Percentiles rank a stretch among this genome's conserved stretches.
Conservation (phyloP, 2,797 vertebrate genomes). For the Austrolebias charrua region DNA sequence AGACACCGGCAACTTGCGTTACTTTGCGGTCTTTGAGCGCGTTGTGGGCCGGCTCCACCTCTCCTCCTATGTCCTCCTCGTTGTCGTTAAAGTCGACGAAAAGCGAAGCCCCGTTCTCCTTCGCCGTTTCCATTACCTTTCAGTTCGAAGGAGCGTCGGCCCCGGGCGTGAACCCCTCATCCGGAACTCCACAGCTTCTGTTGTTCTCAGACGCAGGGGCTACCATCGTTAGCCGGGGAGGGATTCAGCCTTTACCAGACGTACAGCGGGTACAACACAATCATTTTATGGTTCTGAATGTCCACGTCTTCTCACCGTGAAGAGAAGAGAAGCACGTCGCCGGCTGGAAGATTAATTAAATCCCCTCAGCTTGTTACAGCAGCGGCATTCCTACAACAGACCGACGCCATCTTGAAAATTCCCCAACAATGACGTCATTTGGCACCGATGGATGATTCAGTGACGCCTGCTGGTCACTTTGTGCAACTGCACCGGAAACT, state of each 20-base stretch:
- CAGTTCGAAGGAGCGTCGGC: constrained; percentile 46
- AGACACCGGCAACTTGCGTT: constrained; percentile 43
- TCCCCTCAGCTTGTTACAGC: constrained; percentile 33
- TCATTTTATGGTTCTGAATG: neutral
- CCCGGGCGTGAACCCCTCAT: constrained; percentile 29
- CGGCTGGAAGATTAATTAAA: constrained; percentile 38
- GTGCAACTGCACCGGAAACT: constrained; percentile 44
- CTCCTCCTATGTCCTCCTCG: constrained; percentile 43
- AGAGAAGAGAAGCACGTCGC: neutral
- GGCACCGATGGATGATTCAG: constrained; percentile 4
- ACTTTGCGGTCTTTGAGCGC: constrained; percentile 43
- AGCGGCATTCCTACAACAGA: constrained; percentile 49
- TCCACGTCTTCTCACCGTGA: neutral
- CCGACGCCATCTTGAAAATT: constrained; percentile 79
- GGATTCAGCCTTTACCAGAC: constrained; percentile 24
- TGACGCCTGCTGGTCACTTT: constrained; percentile 35
- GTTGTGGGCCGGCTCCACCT: neutral
- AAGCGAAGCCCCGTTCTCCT: constrained; percentile 48
- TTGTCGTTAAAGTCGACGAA: constrained; percentile 72
- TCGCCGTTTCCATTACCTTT: constrained; percentile 62
- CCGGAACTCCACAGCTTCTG: constrained; percentile 50
- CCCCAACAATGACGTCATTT: constrained; percentile 69
- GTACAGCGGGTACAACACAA: neutral
- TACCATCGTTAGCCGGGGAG: constrained; percentile 59
- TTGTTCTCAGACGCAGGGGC: constrained; percentile 53